A percentile compares a stretch with the other conserved stretches of the same genome.
Evolutionary conservation across 1,140 invertebrate species (phyloP).

Genomic region (Drosophila jambulina): DNA sequence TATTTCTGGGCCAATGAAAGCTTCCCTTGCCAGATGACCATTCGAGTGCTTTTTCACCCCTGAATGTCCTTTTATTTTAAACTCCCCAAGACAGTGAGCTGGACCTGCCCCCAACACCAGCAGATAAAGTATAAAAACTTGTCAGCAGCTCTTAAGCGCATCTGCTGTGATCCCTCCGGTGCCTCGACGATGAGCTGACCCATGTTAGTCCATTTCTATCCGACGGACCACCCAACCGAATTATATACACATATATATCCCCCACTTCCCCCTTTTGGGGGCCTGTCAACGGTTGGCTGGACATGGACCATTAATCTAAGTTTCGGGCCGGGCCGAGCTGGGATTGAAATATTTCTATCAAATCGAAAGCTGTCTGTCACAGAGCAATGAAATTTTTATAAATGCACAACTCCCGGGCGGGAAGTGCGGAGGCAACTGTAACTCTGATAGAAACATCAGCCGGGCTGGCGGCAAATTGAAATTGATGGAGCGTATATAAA

Average conservation of each 20-base stretch:
- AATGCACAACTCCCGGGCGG: constrained; percentile 59
- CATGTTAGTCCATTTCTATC: constrained; percentile 42
- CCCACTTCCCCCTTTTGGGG: constrained; percentile 1
- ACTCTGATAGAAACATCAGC: constrained; percentile 71
- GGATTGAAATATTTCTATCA: constrained; percentile 83
- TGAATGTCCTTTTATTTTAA: constrained; percentile 5
- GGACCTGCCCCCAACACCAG: constrained; percentile 7
- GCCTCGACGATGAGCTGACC: constrained; percentile 22
- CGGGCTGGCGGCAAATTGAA: constrained; percentile 61
- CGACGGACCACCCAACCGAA: constrained; percentile 37
- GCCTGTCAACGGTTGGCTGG: constrained; percentile 66
- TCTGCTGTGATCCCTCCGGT: constrained; percentile 4
- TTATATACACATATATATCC: background rate
- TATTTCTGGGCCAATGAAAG: background rate
- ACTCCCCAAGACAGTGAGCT: background rate
- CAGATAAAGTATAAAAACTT: constrained; percentile 39
- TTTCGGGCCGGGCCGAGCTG: constrained; percentile 50
- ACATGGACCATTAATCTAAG: constrained; percentile 77
- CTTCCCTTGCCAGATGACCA: background rate
- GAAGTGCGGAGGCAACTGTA: constrained; percentile 13
- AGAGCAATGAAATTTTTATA: constrained; percentile 82
- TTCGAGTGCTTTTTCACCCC: constrained; percentile 1
- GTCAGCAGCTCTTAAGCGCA: constrained; percentile 61
- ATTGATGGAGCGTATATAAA: constrained; percentile 75
- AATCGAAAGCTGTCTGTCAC: constrained; percentile 83